phyloP scores from a whole-genome alignment of 2,797 vertebrate species.

The Crax fasciolata region DNA sequence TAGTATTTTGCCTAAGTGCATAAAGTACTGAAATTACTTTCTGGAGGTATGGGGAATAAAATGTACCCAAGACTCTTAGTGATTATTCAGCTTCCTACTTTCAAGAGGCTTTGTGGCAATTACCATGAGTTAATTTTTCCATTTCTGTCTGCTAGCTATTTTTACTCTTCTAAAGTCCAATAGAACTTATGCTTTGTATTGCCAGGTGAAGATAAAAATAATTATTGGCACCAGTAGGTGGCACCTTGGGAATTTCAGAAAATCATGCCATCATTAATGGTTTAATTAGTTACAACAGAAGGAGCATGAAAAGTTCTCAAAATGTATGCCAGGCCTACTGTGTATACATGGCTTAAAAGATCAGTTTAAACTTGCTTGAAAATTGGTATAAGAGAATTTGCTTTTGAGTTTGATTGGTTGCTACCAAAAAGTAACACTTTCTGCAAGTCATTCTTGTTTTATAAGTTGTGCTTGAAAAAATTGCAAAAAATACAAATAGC shows the following conservation, averaged over 20 bases:
- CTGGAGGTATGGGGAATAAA: background rate
- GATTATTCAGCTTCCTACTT: conserved; percentile 2
- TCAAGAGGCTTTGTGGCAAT: background rate
- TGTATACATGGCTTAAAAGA: background rate
- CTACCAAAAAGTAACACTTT: background rate
- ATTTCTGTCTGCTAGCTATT: background rate
- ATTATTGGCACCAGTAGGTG: conserved; percentile 43
- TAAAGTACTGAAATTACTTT: background rate
- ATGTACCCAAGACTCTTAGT: background rate
- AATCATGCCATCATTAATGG: background rate
- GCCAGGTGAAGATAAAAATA: conserved; percentile 47
- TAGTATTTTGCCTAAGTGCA: background rate
- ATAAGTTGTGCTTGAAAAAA: background rate
- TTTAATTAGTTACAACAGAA: conserved; percentile 15
- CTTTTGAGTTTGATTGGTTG: background rate
- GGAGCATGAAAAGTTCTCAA: background rate
- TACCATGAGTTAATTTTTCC: background rate
- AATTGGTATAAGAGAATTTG: background rate
- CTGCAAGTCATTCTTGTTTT: background rate
- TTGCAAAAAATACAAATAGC: background rate
- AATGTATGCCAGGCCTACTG: background rate
- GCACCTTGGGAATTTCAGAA: conserved; percentile 40
- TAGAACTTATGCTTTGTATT: background rate
- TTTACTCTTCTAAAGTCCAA: background rate
- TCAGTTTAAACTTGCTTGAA: background rate